Conservation (phyloP, 2,888 invertebrate species). For the Blera fallax region DNA sequence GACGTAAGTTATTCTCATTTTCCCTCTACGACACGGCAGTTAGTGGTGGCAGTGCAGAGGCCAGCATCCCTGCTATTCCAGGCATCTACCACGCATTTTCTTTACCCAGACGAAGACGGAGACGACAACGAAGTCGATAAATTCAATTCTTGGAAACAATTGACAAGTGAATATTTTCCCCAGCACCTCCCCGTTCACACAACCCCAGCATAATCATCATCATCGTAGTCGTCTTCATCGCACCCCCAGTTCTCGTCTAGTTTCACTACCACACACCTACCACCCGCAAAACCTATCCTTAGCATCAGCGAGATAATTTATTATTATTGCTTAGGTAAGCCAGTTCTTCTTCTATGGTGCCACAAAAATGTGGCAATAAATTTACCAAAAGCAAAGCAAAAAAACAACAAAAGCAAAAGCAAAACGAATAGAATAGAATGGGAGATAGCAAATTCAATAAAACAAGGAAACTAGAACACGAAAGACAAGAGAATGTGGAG, state of each 20-base stretch:
- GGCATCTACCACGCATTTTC: conserved; percentile 29
- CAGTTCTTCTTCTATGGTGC: conserved; percentile 65
- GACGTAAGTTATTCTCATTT: conserved; percentile 68
- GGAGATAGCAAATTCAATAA: conserved; percentile 62
- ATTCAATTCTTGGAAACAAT: conserved; percentile 70
- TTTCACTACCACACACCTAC: background rate
- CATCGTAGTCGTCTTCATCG: conserved; percentile 54
- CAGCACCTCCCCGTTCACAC: background rate
- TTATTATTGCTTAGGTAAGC: conserved; percentile 73
- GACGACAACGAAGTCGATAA: conserved; percentile 60
- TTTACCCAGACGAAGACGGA: background rate
- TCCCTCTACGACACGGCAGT: conserved; percentile 9
- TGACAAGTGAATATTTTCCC: conserved; percentile 69
- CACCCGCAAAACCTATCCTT: conserved; percentile 24
- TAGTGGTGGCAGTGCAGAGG: conserved; percentile 5
- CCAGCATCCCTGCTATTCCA: conserved; percentile 37
- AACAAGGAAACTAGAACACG: conserved; percentile 54
- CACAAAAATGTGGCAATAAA: conserved; percentile 72
- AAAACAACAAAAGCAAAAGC: background rate
- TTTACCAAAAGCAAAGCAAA: conserved; percentile 51
- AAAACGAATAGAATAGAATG: conserved; percentile 2
- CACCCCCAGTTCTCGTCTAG: background rate
- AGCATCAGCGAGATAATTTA: conserved; percentile 70
- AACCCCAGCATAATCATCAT: conserved; percentile 53
- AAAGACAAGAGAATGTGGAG: background rate